Base-by-base conservation (phyloP, 2,888 invertebrate species). In the Eupeodes latifasciatus region DNA sequence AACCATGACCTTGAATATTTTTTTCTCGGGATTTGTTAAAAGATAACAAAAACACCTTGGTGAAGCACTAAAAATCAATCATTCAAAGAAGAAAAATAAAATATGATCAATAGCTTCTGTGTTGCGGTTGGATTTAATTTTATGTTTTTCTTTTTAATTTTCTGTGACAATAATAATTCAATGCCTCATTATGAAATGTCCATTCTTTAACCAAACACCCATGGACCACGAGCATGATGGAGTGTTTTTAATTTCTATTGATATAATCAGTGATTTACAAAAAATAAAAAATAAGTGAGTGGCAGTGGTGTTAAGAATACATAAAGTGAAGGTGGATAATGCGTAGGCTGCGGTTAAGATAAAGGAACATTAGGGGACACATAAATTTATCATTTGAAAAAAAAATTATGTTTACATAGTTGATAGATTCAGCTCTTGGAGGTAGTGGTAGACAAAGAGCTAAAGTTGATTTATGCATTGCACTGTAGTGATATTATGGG, bases 31-130 rank as follows among this genome's bases (percentile, higher is more conserved):
- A 27, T 27, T 27, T 27, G 27, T 27, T 27, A 27, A 34, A 44
- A 34, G 5, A 77, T 14, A 16, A 53, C 77, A 53, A n/a, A 67
- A 67, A 55, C 53, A 49, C 72, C 71, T 78, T 77, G 83, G 76
- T 72, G 71, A 72, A 67, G 27, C 72, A 69, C 51, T 51, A 10
- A 55, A 71, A 64, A 84, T 84, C 87, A 77, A 84, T 84, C 84
- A 84, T 69, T 84, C 27, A 27, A 27, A 2, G 27, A 27, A 27
- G 2, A 27, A 27, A 27, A 27, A 27, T 55, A 53, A 34, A 59
- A 34, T 64, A 62, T 66, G 27, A 75, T 84, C 85, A 85, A 88
- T 85, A 49, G 85, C 88, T 88, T 81, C 87, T 88, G 87, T 81
- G 62, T 74, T 55, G 12, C 66, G 62, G 71, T 27, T 81, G 44